Evolutionary conservation across 2,797 vertebrate species (phyloP).

Genomic region (Morelia viridis): DNA sequence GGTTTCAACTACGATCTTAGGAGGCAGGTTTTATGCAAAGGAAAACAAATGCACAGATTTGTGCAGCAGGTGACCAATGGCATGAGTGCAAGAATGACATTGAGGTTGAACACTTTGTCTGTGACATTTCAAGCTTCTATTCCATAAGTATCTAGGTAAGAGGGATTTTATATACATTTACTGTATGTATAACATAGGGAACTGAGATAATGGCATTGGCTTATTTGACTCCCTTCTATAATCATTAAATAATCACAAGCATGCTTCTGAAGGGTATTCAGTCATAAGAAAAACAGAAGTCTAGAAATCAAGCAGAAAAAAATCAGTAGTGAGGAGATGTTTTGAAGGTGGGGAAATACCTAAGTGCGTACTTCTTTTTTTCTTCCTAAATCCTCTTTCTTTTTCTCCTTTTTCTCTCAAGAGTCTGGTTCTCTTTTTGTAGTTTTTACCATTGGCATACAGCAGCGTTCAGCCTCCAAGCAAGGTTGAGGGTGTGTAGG

Average conservation of each 20-base stretch:
- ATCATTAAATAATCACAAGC: not conserved
- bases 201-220: not conserved
- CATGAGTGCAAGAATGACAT: conserved; percentile 16
- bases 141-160: not conserved
- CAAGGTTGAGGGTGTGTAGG: not conserved
- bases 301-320: not conserved
- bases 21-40: conserved; percentile 2
- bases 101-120: not conserved
- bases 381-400: not conserved
- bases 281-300: not conserved
- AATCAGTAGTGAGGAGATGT: not conserved
- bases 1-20: not conserved
- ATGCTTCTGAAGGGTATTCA: not conserved
- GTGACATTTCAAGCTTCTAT: conserved; percentile 16
- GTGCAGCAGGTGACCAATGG: not conserved
- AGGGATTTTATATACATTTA: not conserved
- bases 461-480: no score
- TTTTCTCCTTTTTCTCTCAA: not conserved
- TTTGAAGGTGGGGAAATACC: not conserved
- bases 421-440: not conserved
- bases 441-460: not conserved
- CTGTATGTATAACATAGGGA: not conserved
- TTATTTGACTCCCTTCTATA: not conserved
- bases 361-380: not conserved
- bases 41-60: conserved; percentile 19